A percentile compares a stretch with the other conserved stretches of the same genome.
Evolutionary conservation across 2,113 vertebrate species (phyloP).

Genomic region (Okapia johnstoni): DNA sequence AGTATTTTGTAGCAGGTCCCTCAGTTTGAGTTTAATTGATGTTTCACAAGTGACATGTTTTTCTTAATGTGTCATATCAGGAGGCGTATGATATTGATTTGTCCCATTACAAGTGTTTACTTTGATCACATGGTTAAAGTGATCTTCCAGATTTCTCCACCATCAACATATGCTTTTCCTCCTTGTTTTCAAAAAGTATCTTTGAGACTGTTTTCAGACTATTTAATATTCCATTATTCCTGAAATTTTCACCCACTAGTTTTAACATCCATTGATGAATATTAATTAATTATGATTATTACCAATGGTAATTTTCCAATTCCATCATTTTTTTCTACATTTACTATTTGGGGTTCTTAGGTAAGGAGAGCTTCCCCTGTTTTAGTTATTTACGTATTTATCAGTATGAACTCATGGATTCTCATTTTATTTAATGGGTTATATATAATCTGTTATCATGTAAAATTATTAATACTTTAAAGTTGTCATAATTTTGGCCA

Average conservation of each 20-base stretch:
- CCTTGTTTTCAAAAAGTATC: background rate
- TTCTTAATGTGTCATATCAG: background rate
- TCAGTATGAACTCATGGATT: background rate
- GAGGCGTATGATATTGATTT: background rate
- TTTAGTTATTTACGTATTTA: background rate
- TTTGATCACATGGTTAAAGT: background rate
- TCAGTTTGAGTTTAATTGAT: background rate
- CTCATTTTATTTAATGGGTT: slow-evolving; percentile 4
- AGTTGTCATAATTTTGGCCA: slow-evolving; percentile 24
- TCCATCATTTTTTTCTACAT: background rate
- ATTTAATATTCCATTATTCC: background rate
- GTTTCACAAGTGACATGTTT: background rate
- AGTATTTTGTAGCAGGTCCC: background rate
- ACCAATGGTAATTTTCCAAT: background rate
- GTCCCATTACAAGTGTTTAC: background rate
- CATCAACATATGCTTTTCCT: background rate
- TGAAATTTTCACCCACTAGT: background rate
- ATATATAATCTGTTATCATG: background rate
- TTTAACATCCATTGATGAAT: slow-evolving; percentile 2
- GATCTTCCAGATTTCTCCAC: background rate
- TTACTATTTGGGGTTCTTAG: slow-evolving; percentile 9
- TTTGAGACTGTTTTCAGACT: background rate
- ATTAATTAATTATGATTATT: background rate
- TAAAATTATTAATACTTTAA: background rate
- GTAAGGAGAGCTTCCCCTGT: background rate